phyloP scores from a whole-genome alignment of 2,113 vertebrate genomes.

The Poeciliopsis prolifica region DNA sequence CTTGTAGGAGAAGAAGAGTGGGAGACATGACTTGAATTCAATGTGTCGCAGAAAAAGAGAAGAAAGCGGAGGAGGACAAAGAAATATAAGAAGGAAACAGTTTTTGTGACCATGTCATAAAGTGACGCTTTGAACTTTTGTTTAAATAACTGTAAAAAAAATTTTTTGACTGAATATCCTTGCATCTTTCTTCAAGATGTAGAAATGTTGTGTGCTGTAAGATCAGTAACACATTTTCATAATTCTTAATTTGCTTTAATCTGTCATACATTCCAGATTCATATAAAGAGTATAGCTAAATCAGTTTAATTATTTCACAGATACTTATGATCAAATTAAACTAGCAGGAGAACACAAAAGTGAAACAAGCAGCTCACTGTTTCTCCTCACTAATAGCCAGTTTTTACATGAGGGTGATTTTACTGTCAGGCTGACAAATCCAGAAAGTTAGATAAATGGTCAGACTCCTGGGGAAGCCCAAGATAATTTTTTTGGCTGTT shows the following conservation, averaged over 20 bases:
- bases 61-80: no score
- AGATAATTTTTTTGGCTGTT: neutral
- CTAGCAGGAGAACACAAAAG: neutral
- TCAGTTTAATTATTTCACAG: neutral
- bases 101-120: no score
- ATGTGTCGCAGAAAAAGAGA: no score
- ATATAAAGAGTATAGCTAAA: neutral
- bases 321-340: neutral
- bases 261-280: neutral
- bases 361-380: neutral
- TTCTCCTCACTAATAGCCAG: neutral
- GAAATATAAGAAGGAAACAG: no score
- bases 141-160: neutral
- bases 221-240: neutral
- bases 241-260: no score
- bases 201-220: neutral
- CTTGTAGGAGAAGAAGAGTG: no score
- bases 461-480: neutral
- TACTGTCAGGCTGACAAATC: constrained; percentile 13
- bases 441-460: constrained; percentile 21
- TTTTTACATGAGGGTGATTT: neutral
- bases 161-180: neutral
- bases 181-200: neutral
- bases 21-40: no score
- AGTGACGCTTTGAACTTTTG: neutral